phyloP scores from a whole-genome alignment of 2,888 invertebrate genomes.

The Notocelia uddmanniana region DNA sequence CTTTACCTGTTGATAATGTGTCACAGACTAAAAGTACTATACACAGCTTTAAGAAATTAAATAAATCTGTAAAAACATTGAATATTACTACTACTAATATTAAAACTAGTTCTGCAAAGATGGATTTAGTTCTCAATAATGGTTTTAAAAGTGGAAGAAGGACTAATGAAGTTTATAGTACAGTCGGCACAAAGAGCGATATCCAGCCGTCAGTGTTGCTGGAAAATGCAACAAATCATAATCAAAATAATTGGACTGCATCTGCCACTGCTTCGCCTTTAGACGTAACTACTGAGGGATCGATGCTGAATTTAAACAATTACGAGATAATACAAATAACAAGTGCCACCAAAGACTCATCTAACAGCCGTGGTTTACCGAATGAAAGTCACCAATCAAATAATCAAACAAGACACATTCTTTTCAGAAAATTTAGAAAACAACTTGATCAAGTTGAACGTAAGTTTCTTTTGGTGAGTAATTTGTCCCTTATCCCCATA shows the following conservation, averaged over 20 bases:
- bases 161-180: background rate
- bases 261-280: background rate
- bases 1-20: conserved; percentile 3
- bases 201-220: background rate
- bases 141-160: conserved; percentile 7
- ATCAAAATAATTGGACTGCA: background rate
- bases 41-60: background rate
- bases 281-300: background rate
- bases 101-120: background rate
- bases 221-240: background rate
- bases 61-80: background rate
- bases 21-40: background rate
- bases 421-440: conserved; percentile 49
- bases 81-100: background rate
- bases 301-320: background rate
- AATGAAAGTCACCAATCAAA: background rate
- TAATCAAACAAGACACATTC: background rate
- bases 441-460: conserved; percentile 53
- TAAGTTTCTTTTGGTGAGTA: conserved; percentile 55
- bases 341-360: background rate
- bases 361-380: background rate
- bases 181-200: background rate
- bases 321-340: background rate
- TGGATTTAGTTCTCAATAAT: background rate
- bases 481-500: too few relatives aligned